These are phyloP conservation scores for Aphodius granarius DNA, from an alignment of 2,888 invertebrate species.

Conservation along the genomic window DNA sequence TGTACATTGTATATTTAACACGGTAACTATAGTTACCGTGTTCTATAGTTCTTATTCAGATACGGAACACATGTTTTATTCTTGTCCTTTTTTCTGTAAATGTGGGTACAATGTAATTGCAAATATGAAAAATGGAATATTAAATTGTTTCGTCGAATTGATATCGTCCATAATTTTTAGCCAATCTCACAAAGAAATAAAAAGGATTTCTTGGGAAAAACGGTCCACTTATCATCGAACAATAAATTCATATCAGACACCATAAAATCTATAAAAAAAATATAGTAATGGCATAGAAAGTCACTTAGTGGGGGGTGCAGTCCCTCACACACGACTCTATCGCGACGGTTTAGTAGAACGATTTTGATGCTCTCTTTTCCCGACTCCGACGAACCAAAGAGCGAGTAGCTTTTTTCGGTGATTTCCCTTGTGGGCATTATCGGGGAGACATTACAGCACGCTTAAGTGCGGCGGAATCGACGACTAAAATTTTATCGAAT, in stretches of 20 bases:
- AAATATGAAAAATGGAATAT: no score
- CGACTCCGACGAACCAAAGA: conserved; percentile 10
- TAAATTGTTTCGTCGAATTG: neutral
- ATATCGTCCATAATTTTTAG: neutral
- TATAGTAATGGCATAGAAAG: conserved; percentile 13
- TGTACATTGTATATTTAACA: neutral
- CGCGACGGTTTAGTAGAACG: conserved; percentile 6
- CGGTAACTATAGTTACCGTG: no score
- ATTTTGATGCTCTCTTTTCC: neutral
- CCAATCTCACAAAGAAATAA: neutral
- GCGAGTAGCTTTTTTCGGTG: conserved; percentile 9
- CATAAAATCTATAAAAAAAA: neutral
- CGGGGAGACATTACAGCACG: conserved; percentile 11
- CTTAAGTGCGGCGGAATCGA: conserved; percentile 8
- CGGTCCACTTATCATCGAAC: neutral
- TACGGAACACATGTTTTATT: no score
- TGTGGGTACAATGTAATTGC: no score
- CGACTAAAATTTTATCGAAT: conserved; percentile 11
- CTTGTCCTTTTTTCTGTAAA: no score
- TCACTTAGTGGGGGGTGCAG: conserved; percentile 10
- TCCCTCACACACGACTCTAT: conserved; percentile 3
- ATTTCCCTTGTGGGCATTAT: conserved; percentile 5
- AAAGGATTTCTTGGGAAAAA: neutral
- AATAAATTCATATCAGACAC: neutral
- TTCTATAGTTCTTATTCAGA: no score